Evolutionary conservation across 2,113 vertebrate species (phyloP), one percentile per base, ranked within the genome.

Genomic region (Pimephales promelas): DNA sequence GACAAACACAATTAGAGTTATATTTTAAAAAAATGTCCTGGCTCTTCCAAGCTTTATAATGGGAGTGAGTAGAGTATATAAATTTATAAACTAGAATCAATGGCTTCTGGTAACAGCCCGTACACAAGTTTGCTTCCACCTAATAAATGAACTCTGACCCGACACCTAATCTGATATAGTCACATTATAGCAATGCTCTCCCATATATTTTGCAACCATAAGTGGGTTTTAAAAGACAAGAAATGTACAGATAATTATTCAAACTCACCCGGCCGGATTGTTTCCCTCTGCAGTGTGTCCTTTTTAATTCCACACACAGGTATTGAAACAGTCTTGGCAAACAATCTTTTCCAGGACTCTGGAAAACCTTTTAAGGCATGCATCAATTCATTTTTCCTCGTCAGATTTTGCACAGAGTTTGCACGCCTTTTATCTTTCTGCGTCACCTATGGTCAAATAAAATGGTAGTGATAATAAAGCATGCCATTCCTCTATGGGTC

Each of bases 301-400:
- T 47, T 11, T 47, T 72, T 13, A 8, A 24, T 45, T 72, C 70
- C n/a, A 72, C 11, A 16, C 40, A 72, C 40, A 47, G 70, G 36
- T 72, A 47, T 24, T 72, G 43, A 3, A n/a, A 72, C 22, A 26
- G 5, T 72, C 40, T 72, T 47, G 13, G 40, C 3, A 72, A 72
- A 72, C n/a, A 72, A 7, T 43, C 40, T 72, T 47, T 45, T 72
- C 70, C 36, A 43, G 22, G 70, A 72, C 70, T 45, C 40, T 72
- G 70, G 70, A 72, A 72, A 45, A 72, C 40, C 70, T 72, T 72
- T 72, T 47, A 72, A 26, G 6, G 70, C n/a, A 9, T 45, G 47
- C 0, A 72, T 26, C 45, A 47, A 45, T 47, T 45, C 70, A 47
- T 6, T 45, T 5, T 5, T 71, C 1, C 22, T 26, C 3, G 6